Percentiles rank a stretch among this genome's conserved stretches.
phyloP scores from a whole-genome alignment of 37 sponge, comb jelly and placozoan genomes.

The Halichondria panicea region DNA sequence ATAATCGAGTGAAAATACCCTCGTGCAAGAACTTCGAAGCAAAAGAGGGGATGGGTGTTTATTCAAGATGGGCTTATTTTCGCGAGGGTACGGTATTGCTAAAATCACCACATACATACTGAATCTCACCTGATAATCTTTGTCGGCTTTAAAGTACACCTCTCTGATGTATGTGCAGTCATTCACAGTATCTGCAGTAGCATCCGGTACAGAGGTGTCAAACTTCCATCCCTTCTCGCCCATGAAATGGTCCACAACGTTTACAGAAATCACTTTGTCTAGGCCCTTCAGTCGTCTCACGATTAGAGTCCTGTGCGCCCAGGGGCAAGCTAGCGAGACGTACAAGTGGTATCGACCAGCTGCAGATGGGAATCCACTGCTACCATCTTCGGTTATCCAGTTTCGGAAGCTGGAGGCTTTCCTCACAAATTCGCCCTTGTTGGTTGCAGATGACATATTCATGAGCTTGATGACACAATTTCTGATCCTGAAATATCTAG shows the following conservation, averaged over 20 bases:
- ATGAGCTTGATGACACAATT: too few relatives aligned
- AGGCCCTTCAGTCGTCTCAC: slow-evolving; percentile 73
- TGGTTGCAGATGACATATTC: too few relatives aligned
- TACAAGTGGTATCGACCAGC: slow-evolving; percentile 78
- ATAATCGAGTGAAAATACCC: too few relatives aligned
- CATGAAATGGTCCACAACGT: slow-evolving; percentile 62
- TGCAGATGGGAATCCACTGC: slow-evolving; percentile 59
- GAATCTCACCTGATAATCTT: too few relatives aligned
- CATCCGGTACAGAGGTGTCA: slow-evolving; percentile 33
- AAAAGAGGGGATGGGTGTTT: too few relatives aligned
- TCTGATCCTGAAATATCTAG: too few relatives aligned
- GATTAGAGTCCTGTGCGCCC: slow-evolving; percentile 82
- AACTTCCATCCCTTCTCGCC: slow-evolving; percentile 74
- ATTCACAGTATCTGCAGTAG: slow-evolving; percentile 66
- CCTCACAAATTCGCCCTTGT: slow-evolving; percentile 79
- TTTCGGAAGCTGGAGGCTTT: slow-evolving; percentile 48
- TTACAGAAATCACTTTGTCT: slow-evolving; percentile 70
- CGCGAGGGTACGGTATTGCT: too few relatives aligned
- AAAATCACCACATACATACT: too few relatives aligned
- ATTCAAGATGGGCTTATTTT: too few relatives aligned
- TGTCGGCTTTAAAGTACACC: slow-evolving; percentile 54
- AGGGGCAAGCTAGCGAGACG: slow-evolving; percentile 84
- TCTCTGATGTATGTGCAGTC: slow-evolving; percentile 56
- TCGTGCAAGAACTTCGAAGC: too few relatives aligned
- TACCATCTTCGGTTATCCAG: slow-evolving; percentile 33